Evolutionary conservation across 2,797 vertebrate species (phyloP), one percentile per base, ranked within the genome.

Genomic region (Sebastes melanostomus): DNA sequence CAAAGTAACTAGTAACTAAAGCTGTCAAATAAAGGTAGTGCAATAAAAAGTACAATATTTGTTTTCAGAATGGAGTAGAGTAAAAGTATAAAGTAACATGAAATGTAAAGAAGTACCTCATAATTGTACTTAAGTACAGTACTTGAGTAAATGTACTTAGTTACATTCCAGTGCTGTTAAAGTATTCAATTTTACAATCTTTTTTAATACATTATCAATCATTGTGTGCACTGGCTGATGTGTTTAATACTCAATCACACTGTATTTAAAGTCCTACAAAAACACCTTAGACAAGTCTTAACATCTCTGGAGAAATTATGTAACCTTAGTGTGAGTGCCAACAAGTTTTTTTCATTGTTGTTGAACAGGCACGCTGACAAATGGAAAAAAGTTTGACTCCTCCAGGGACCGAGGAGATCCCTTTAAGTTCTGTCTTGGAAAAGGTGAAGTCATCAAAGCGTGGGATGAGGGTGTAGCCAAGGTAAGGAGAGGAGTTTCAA

Each of bases 401-500:
- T 98, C 97, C 66, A 95, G 96, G 61, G 96, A 97, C 84, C 95
- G 97, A 84, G 95, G 94, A 77, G 86, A 94, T 56, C 96, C 98
- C 1, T 98, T 98, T 92, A 74, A 91, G 46, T 98, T 98, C 77
- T 92, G 89, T 76, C 90, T 98, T 71, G 97, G 97, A 78, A 66
- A 83, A 12, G 94, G 96, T 71, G 88, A 97, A 77, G 98, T 98
- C 75, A 98, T 98, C 78, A 95, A 95, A 5, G 97, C 96, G 86
- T 98, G 97, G 98, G 98, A 98, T 85, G 97, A 97, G 92, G 97
- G 97, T 36, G 96, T 98, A 0, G 95, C 94, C 66, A 92, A 92
- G 97, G 97, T 98, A 91, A 63, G 71, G 12, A 59, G 18, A 72
- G 3, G 1, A 6, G 42, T 20, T 20, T 50, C 46, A 50, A 13